Conservation (phyloP, 1,140 invertebrate species). For the Diabrotica virgifera region DNA sequence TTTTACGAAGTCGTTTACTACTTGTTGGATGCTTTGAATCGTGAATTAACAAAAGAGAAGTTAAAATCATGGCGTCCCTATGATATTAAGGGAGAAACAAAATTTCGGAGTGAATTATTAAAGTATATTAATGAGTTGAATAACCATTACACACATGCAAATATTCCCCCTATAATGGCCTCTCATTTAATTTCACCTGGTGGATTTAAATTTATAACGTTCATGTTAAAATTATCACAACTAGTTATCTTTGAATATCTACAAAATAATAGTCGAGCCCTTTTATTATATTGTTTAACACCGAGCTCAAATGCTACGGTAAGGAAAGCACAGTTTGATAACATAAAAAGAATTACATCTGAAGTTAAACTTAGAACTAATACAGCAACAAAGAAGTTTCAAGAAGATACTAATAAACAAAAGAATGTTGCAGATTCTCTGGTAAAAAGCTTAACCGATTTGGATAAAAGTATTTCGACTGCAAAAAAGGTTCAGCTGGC, state of each 20-base stretch:
- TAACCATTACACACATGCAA: constrained; percentile 29
- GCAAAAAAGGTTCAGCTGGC: constrained; percentile 2
- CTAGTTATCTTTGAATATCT: constrained; percentile 34
- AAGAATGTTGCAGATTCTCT: constrained; percentile 20
- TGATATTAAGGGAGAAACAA: constrained; percentile 33
- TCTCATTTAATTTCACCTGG: constrained; percentile 42
- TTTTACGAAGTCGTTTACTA: constrained; percentile 41
- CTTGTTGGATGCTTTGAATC: constrained; percentile 36
- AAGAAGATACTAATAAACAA: constrained; percentile 13
- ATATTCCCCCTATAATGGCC: constrained; percentile 36
- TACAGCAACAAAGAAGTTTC: constrained; percentile 18
- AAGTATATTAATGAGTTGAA: constrained; percentile 38
- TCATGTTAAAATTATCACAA: constrained; percentile 39
- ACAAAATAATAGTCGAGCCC: constrained; percentile 4
- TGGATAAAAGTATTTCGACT: constrained; percentile 15
- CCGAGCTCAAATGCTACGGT: constrained; percentile 18
- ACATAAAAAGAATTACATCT: constrained; percentile 20
- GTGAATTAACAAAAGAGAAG: constrained; percentile 34
- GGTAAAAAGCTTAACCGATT: constrained; percentile 11
- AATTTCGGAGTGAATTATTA: constrained; percentile 40
- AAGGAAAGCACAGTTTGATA: constrained; percentile 21
- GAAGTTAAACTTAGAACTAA: constrained; percentile 21
- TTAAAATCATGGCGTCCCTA: constrained; percentile 34
- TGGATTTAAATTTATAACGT: constrained; percentile 37
- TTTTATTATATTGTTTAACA: constrained; percentile 16